Conservation (phyloP, 2,888 invertebrate genomes). For the Anodontia alba region DNA sequence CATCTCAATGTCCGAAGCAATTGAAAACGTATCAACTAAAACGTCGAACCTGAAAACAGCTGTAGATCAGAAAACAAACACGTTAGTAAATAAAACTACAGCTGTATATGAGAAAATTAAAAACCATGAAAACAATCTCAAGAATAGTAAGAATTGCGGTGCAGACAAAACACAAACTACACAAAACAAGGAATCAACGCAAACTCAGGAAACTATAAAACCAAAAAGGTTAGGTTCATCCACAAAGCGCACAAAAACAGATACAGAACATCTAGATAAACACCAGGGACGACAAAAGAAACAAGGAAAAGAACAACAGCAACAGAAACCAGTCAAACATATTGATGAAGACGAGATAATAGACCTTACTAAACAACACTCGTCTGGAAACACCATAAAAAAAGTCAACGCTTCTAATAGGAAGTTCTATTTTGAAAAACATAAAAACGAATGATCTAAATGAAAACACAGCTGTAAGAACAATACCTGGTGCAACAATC, state of each 20-base stretch:
- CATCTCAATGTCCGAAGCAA: neutral
- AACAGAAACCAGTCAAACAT: neutral
- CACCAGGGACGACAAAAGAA: neutral
- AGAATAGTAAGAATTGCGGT: neutral
- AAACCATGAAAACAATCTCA: neutral
- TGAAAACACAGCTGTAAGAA: neutral
- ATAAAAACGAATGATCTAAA: neutral
- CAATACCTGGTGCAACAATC: neutral
- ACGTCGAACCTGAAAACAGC: neutral
- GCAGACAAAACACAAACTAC: neutral
- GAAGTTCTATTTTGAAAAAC: slow-evolving; percentile 2
- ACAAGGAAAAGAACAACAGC: neutral
- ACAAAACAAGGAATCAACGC: neutral
- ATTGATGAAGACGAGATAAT: neutral
- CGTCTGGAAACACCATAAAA: neutral
- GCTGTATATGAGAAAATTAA: neutral
- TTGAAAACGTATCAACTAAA: neutral
- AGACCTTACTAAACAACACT: neutral
- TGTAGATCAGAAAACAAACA: neutral
- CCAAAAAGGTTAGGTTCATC: no score
- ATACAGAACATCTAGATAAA: neutral
- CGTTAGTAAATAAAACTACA: neutral
- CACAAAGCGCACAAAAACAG: neutral
- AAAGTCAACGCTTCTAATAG: neutral
- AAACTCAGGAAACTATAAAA: neutral